phyloP scores from a whole-genome alignment of 53 echinoderm and acorn worm genomes.

The Hippasteria phrygiana region DNA sequence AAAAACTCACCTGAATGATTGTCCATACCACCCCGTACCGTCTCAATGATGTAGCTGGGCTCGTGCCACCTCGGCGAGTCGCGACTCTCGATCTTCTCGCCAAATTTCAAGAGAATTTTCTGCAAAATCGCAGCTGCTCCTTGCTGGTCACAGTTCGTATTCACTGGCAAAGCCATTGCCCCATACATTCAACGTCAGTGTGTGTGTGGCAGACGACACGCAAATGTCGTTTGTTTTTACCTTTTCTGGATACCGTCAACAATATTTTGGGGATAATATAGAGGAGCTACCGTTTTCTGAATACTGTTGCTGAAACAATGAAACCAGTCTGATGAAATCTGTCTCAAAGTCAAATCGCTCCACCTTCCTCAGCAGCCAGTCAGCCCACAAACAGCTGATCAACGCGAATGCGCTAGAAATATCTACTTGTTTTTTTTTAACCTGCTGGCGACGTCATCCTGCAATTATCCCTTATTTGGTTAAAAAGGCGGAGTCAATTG shows the following conservation, averaged over 20 bases:
- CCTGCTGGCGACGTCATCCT: neutral
- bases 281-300: neutral
- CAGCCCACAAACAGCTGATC: constrained; percentile 40
- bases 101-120: constrained; percentile 53
- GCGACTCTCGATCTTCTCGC: constrained; percentile 47
- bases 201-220: neutral
- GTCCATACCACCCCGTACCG: constrained; percentile 28
- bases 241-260: neutral
- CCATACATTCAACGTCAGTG: constrained; percentile 28
- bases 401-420: neutral
- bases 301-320: neutral
- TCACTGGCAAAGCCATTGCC: constrained; percentile 47
- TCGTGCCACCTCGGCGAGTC: constrained; percentile 31
- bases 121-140: constrained; percentile 41
- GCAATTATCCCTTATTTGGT: constrained; percentile 69
- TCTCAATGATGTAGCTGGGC: constrained; percentile 43
- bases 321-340: neutral
- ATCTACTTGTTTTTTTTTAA: neutral
- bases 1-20: constrained; percentile 42
- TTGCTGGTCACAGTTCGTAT: constrained; percentile 31
- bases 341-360: neutral
- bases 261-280: neutral
- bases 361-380: neutral
- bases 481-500: constrained; percentile 36
- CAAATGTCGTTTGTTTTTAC: neutral